phyloP scores from a whole-genome alignment of 2,113 vertebrate species.

The Clarias batrachus region DNA sequence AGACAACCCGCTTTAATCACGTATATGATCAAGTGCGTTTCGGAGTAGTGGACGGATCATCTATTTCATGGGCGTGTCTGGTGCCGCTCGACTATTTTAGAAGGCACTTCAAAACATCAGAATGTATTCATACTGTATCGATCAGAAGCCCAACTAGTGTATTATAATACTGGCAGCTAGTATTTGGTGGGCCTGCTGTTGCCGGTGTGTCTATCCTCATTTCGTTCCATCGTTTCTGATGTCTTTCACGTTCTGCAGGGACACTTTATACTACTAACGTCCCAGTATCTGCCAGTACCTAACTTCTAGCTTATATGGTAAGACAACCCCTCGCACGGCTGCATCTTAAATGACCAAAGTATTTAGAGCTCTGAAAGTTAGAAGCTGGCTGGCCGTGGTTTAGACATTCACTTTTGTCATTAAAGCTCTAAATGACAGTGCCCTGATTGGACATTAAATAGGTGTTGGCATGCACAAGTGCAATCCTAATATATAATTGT shows the following conservation, averaged over 20 bases:
- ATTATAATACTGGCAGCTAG: not conserved
- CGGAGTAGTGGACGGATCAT: not conserved
- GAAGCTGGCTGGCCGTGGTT: not conserved
- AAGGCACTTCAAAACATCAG: not conserved
- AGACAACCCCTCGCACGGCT: not conserved
- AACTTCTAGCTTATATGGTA: not conserved
- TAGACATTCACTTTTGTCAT: not conserved
- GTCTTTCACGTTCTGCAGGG: not conserved
- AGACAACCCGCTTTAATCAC: not conserved
- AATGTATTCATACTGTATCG: not conserved
- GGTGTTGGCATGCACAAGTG: not conserved
- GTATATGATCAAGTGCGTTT: not conserved
- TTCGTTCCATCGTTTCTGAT: not conserved
- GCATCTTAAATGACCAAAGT: not conserved
- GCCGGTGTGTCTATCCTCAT: not conserved
- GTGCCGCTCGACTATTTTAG: not conserved
- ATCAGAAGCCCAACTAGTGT: not conserved
- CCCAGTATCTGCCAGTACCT: too few species aligned
- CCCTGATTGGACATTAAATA: not conserved
- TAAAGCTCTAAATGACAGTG: not conserved
- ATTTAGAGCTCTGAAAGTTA: not conserved
- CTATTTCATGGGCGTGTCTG: constrained; percentile 13
- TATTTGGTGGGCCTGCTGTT: not conserved
- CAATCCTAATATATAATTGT: not conserved
- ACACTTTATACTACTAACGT: not conserved